Base-by-base conservation (phyloP, 2,797 vertebrate species). In the Tauraco hartlaubi region DNA sequence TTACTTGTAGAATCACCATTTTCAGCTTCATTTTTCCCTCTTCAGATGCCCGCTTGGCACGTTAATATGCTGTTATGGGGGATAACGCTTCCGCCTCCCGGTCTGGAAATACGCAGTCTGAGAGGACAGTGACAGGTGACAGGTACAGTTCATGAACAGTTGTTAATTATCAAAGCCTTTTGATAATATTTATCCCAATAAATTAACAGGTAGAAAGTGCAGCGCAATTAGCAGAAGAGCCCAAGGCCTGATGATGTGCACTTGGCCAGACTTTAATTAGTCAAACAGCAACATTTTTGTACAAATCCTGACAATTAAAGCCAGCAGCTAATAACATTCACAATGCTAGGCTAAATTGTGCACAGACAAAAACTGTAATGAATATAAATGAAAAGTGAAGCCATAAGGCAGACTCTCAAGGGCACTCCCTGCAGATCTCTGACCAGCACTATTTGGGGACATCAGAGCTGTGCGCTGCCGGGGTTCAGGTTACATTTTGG, bases 121-220 rank as follows among this genome's bases (percentile, higher is more conserved):
- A 87, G 64, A 64, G 43, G 20, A 78, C 2, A 33, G n/a, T 41
- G 73, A 44, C 64, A 83, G 72, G 68, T 25, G 51, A 94, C 12
- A 83, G 55, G 51, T 18, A 73, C 7, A 15, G 75, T 81, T 77
- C 17, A 33, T 19, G 21, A 84, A 56, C 1, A 49, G 39, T 1
- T 78, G 48, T 64, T 90, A 78, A 84, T 88, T 84, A 81, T 81
- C 69, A 91, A 83, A 94, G 51, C 35, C 55, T 85, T 90, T 75
- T 85, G 51, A 66, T 90, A 81, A 78, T 72, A 75, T 78, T 95
- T 80, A 78, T 72, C 51, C 39, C 44, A 75, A 62, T 64, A 91
- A 88, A 94, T 66, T 59, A 96, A 88, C 73, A 95, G 75, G 89
- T 92, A 90, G 61, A 93, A 95, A 88, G 44, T 76, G 81, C 87